phyloP scores from a whole-genome alignment of 2,797 vertebrate species.

The Acanthurus tractus region DNA sequence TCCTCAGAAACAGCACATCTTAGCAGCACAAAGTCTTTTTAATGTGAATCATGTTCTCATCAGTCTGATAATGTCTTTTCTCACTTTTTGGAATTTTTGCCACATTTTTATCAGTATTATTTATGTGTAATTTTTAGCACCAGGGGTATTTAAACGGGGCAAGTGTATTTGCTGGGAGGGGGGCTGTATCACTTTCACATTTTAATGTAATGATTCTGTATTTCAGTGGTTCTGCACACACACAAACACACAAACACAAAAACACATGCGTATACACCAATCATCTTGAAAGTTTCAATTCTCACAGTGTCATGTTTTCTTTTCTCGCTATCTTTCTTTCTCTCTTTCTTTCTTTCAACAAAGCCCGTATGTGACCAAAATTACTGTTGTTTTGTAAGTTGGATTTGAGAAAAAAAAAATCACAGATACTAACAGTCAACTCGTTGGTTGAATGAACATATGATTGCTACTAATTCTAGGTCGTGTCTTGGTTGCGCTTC shows the following conservation, averaged over 20 bases:
- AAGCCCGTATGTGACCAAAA: constrained; percentile 61
- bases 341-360: background rate
- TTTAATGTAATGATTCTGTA: constrained; percentile 60
- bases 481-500: background rate
- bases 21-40: constrained; percentile 80
- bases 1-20: constrained; percentile 81
- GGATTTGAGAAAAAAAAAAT: background rate
- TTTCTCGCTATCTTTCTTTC: constrained; percentile 22
- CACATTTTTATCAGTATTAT: constrained; percentile 71
- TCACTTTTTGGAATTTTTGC: constrained; percentile 62
- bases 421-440: background rate
- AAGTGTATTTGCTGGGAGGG: background rate
- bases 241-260: constrained; percentile 41
- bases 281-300: constrained; percentile 13
- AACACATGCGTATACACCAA: constrained; percentile 23
- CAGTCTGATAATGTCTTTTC: constrained; percentile 56
- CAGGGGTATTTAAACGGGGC: constrained; percentile 44
- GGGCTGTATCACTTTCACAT: constrained; percentile 55
- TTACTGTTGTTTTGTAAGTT: constrained; percentile 12
- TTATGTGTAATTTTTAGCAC: constrained; percentile 64
- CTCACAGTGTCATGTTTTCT: constrained; percentile 2
- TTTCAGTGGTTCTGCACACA: constrained; percentile 65
- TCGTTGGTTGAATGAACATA: constrained; percentile 20
- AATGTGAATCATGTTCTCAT: constrained; percentile 54
- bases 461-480: constrained; percentile 24